Evolutionary conservation across 2,113 vertebrate species (phyloP), one percentile per base, ranked within the genome.

Genomic region (Oncorhynchus nerka): DNA sequence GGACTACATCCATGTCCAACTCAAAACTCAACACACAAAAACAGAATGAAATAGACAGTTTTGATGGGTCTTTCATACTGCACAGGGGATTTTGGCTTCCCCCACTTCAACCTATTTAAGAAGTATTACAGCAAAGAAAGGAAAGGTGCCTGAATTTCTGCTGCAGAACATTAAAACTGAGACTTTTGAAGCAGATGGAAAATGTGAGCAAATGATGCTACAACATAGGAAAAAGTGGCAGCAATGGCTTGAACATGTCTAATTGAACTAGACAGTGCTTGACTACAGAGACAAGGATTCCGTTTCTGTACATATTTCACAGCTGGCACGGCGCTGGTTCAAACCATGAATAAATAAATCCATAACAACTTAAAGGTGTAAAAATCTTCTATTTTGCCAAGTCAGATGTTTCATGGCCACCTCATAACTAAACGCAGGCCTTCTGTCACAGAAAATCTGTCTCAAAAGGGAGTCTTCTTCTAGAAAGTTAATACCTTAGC

Each of bases 221-320:
- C 85, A 89, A 85, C 76, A 79, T 82, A 85, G 84, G 85, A 88
- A 88, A 85, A 88, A 78, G 69, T 75, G 86, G 79, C 81, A 68
- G 81, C 82, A 77, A 84, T 75, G 84, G 86, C 81, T 85, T 88
- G 81, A 89, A 87, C 83, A 81, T 83, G 82, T 90, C 84, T 92
- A 90, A 92, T 89, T 92, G 87, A 86, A 89, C 82, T 83, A 75
- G 90, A 92, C 88, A 82, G 80, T 77, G 69, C 73, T 82, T 66
- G 77, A 85, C 83, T 87, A 68, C 84, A 79, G 71, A 76, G 86
- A 88, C 86, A 88, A 86, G 79, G 81, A 84, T 79, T 77, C 73
- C 73, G 84, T 91, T 89, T 89, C 82, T 82, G 45, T 75, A 76
- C 78, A 68, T 84, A 78, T 70, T 45, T 84, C 77, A 77, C 80